Percentiles rank a stretch among this genome's conserved stretches.
Evolutionary conservation across 2,888 invertebrate genomes (phyloP).

Genomic region (Melanotus villosus): DNA sequence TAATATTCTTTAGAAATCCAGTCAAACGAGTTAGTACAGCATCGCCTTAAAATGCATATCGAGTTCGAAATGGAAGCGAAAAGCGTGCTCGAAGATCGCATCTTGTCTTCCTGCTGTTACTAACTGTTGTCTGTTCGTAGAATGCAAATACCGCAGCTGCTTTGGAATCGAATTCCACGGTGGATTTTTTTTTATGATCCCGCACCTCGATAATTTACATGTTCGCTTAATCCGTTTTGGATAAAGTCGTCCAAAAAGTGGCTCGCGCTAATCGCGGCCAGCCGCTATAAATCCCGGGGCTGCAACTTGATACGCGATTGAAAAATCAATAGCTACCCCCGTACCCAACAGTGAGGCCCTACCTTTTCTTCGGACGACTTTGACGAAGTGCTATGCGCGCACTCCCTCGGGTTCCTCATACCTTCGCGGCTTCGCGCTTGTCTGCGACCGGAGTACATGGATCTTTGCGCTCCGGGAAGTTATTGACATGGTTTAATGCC

Average conservation of each 20-base stretch:
- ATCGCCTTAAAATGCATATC: constrained; percentile 19
- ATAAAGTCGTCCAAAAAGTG: not conserved
- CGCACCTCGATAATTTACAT: not conserved
- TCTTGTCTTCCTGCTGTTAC: constrained; percentile 15
- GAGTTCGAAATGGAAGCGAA: constrained; percentile 17
- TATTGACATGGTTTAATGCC: constrained; percentile 24
- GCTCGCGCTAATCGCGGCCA: constrained; percentile 25
- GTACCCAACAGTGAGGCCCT: not conserved
- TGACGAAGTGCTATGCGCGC: constrained; percentile 21
- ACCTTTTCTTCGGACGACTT: constrained; percentile 27
- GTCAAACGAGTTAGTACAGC: constrained; percentile 23
- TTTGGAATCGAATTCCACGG: not conserved
- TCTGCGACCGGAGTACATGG: constrained; percentile 15
- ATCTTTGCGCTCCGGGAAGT: constrained; percentile 23
- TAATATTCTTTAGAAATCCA: constrained; percentile 22
- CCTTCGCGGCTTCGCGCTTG: constrained; percentile 29
- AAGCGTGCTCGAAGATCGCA: constrained; percentile 14
- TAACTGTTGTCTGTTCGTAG: not conserved
- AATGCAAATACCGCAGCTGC: not conserved
- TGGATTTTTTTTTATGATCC: not conserved
- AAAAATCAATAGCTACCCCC: constrained; percentile 51
- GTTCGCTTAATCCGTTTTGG: not conserved
- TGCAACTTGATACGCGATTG: constrained; percentile 44
- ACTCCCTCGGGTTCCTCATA: constrained; percentile 15
- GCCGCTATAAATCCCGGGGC: constrained; percentile 50